These are phyloP conservation scores for Drosophila suzukii DNA, from an alignment of 1,140 invertebrate species.

Conservation along the genomic window DNA sequence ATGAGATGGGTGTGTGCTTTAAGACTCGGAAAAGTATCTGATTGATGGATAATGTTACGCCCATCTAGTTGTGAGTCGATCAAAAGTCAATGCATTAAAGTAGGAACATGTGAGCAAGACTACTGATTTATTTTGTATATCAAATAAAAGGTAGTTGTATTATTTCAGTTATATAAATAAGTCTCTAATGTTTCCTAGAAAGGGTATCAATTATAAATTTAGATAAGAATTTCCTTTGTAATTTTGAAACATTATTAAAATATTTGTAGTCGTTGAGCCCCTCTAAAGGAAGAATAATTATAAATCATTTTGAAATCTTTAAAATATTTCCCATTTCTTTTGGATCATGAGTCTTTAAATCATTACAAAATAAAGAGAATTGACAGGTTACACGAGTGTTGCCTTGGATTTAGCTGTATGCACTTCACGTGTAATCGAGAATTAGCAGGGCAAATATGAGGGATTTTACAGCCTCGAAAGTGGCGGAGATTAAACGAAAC, in stretches of 20 bases:
- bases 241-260: too few relatives aligned
- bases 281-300: too few relatives aligned
- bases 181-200: too few relatives aligned
- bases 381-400: slow-evolving; percentile 34
- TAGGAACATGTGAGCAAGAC: too few relatives aligned
- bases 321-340: neutral
- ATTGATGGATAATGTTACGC: neutral
- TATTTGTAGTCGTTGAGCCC: too few relatives aligned
- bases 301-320: too few relatives aligned
- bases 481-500: slow-evolving; percentile 37
- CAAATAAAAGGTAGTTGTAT: neutral
- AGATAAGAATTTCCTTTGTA: too few relatives aligned
- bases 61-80: neutral
- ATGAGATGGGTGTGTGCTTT: slow-evolving; percentile 5
- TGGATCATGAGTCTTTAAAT: neutral
- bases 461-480: slow-evolving; percentile 38
- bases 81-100: neutral
- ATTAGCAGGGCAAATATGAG: slow-evolving; percentile 57
- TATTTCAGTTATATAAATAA: too few relatives aligned
- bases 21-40: slow-evolving; percentile 1
- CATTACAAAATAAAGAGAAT: slow-evolving; percentile 4
- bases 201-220: too few relatives aligned
- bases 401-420: slow-evolving; percentile 25
- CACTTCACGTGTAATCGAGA: slow-evolving; percentile 58
- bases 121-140: neutral